These are phyloP conservation scores for Pachyuromys duprasi DNA, from an alignment of 2,797 vertebrate genomes.

Conservation along the genomic window DNA sequence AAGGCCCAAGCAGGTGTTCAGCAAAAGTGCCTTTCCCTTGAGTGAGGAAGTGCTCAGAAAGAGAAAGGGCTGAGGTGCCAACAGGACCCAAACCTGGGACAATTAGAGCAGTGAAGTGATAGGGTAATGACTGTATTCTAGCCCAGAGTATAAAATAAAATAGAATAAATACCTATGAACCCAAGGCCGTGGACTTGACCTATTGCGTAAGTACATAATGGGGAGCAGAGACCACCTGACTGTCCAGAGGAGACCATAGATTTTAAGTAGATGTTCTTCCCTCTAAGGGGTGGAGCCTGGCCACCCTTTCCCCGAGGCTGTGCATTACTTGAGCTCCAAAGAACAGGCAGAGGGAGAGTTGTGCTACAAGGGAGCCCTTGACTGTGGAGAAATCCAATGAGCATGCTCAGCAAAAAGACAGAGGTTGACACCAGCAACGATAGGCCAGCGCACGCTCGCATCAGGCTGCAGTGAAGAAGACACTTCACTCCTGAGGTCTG, in stretches of 20 bases:
- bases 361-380: accelerated
- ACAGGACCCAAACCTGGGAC: neutral
- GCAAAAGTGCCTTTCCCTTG: neutral
- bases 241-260: neutral
- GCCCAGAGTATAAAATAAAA: neutral
- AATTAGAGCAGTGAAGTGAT: accelerated
- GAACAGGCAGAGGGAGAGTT: accelerated
- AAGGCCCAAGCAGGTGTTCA: neutral
- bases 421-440: accelerated
- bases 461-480: neutral
- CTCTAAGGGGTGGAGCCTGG: no score
- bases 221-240: neutral
- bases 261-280: accelerated
- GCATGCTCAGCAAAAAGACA: neutral
- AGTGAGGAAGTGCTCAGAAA: neutral
- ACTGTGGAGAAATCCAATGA: accelerated
- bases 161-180: neutral
- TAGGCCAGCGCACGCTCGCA: accelerated
- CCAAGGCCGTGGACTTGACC: accelerated
- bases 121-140: accelerated
- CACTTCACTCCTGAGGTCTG: neutral
- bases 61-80: neutral
- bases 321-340: neutral
- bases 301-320: accelerated
- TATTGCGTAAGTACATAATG: accelerated